Base-by-base conservation (phyloP, 2,888 invertebrate species). In the Mimas tiliae region DNA sequence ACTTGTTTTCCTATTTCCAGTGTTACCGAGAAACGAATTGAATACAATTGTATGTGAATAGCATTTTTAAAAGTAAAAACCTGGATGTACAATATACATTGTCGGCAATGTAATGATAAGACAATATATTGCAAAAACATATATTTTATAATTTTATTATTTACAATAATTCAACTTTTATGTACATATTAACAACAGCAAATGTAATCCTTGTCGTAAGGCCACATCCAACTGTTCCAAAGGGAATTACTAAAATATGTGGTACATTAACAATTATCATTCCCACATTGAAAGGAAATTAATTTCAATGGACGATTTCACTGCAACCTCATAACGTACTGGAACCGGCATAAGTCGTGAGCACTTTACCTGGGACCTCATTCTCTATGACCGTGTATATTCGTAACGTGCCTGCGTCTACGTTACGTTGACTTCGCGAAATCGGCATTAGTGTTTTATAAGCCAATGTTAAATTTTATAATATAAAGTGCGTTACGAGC, bases 141-240 rank as follows among this genome's bases (percentile, higher is more conserved):
- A 92, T 93, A 91, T 89, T 91, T 90, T 88, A 89, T 90, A 90
- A 80, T 90, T 90, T 90, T 87, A 90, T 90, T 92, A 91, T 92
- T 90, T 93, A 93, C 92, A 93, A 93, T 91, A 91, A 85, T 90
- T 91, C 86, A 93, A 93, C 92, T 91, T 92, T 93, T 93, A 93
- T 93, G 92, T 93, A 93, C 93, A 93, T 92, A 91, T 93, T 87
- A 92, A 93, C 92, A 93, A 90, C 91, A 92, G 92, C 81, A 83
- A 87, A 86, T 88, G 89, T 85, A 84, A 82, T 82, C 75, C 85
- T 80, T 79, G 71, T 73, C 70, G 70, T 88, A 90, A 89, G 90
- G 90, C 88, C 88, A 89, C 88, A 86, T 82, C 84, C 76, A 77
- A 88, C 92, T 91, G 92, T 91, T 83, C 72, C 70, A 82, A 81